These are phyloP conservation scores for Streptopelia turtur DNA, from an alignment of 2,797 vertebrate species.

Conservation along the genomic window DNA sequence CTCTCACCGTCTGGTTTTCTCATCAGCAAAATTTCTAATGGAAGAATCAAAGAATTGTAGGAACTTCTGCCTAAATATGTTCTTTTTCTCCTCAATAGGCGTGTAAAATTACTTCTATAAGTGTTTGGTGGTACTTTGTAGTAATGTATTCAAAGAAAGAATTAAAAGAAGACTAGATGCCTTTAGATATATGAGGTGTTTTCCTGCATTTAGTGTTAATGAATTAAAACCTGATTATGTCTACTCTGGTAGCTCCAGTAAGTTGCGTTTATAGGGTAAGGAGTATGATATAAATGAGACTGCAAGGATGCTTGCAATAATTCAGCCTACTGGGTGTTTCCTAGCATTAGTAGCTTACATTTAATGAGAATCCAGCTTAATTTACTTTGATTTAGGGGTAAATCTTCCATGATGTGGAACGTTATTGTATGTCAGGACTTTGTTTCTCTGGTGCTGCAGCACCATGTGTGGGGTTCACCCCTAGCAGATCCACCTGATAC, in stretches of 20 bases:
- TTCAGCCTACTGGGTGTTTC: background rate
- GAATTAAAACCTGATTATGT: background rate
- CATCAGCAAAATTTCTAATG: background rate
- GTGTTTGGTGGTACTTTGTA: background rate
- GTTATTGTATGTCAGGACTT: background rate
- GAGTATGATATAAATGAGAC: background rate
- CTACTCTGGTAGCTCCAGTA: background rate
- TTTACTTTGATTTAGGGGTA: background rate
- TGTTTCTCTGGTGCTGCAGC: background rate
- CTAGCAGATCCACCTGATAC: background rate
- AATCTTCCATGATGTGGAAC: fast-evolving
- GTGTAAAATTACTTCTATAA: background rate
- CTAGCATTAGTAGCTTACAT: background rate
- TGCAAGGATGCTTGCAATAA: background rate
- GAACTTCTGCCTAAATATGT: background rate
- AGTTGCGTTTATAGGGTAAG: background rate
- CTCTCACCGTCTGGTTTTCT: background rate
- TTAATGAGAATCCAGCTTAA: background rate
- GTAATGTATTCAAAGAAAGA: background rate
- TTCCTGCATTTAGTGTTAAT: background rate
- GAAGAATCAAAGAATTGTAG: background rate
- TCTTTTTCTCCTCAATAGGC: background rate
- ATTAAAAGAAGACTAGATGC: background rate
- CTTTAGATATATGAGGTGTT: background rate
- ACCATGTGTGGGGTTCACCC: background rate